Evolutionary conservation across 2,797 vertebrate species (phyloP).

Genomic region (Microctenopoma stevenorrisi): DNA sequence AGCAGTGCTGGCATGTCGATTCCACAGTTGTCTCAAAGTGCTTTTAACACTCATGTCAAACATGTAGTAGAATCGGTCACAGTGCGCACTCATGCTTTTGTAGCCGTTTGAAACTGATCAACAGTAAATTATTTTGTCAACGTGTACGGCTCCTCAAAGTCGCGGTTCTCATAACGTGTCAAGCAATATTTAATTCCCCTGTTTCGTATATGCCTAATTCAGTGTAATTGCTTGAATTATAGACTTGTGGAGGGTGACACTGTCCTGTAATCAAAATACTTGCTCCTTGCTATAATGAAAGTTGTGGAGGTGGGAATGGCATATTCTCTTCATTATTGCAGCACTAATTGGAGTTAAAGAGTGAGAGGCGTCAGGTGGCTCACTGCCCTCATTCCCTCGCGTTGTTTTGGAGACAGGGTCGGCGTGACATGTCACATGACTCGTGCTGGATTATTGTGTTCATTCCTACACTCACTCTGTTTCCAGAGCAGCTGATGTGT

Average conservation of each 20-base stretch:
- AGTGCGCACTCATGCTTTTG: background rate
- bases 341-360: slow-evolving; percentile 41
- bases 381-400: slow-evolving; percentile 22
- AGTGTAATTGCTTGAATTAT: background rate
- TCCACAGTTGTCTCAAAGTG: background rate
- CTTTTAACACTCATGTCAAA: background rate
- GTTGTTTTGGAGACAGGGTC: slow-evolving; percentile 32
- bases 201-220: background rate
- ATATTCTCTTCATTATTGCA: slow-evolving; percentile 4
- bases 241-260: slow-evolving; percentile 10
- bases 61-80: background rate
- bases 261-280: background rate
- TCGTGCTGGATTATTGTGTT: slow-evolving; percentile 23
- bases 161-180: background rate
- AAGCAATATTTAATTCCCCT: background rate
- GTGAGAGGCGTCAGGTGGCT: slow-evolving; percentile 31
- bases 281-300: background rate
- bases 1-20: background rate
- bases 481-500: slow-evolving; percentile 44
- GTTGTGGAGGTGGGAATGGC: slow-evolving; percentile 10
- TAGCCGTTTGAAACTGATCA: background rate
- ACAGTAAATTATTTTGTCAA: background rate
- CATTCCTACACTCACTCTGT: slow-evolving; percentile 49
- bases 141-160: background rate
- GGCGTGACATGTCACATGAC: slow-evolving; percentile 40